Percentiles rank a stretch among this genome's conserved stretches.
These are phyloP conservation scores for Lonchura striata DNA, from an alignment of 2,113 vertebrate species.

Conservation along the genomic window DNA sequence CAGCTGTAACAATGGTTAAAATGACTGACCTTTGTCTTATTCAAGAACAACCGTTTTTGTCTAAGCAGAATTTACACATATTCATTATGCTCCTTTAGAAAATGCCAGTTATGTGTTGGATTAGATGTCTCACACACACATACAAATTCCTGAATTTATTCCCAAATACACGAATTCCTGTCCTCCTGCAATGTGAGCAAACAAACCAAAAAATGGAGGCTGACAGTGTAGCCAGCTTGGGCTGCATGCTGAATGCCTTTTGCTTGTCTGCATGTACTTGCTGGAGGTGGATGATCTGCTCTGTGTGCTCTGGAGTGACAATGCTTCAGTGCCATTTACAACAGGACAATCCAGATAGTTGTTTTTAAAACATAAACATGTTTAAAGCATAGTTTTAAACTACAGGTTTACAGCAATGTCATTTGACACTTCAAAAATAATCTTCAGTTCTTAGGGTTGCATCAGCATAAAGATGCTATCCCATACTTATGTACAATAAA, in stretches of 20 bases:
- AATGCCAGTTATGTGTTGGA: neutral
- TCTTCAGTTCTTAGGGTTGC: neutral
- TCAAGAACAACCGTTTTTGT: neutral
- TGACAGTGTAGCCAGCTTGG: neutral
- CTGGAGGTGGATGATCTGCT: neutral
- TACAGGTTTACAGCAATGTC: neutral
- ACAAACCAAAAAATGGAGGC: neutral
- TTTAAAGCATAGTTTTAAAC: neutral
- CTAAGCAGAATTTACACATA: neutral
- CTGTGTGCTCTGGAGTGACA: neutral
- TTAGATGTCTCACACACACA: neutral
- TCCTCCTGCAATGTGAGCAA: neutral
- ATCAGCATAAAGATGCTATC: fast-evolving
- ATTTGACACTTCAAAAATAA: neutral
- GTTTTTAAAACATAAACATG: neutral
- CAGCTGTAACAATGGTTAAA: neutral
- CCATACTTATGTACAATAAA: neutral
- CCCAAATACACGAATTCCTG: neutral
- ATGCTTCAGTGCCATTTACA: neutral
- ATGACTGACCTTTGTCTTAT: neutral
- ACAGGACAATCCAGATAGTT: neutral
- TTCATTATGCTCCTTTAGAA: neutral
- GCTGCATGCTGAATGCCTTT: neutral
- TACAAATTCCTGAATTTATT: neutral
- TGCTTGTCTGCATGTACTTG: neutral